phyloP scores from a whole-genome alignment of 2,113 vertebrate genomes.

The Dinomys branickii region DNA sequence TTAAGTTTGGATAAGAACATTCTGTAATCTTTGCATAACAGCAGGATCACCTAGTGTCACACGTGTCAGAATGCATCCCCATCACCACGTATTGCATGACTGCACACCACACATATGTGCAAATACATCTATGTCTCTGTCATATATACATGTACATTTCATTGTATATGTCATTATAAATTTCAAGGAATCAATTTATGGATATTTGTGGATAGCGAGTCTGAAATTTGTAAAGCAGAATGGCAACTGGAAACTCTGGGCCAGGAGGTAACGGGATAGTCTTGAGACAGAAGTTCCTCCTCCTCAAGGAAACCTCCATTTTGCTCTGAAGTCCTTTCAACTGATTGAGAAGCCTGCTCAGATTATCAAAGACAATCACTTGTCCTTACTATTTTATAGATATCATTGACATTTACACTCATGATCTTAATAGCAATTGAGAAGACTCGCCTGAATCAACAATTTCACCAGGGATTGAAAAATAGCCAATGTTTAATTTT shows the following conservation, averaged over 20 bases:
- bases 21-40: not conserved
- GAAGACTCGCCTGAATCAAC: not conserved
- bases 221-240: not conserved
- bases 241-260: not conserved
- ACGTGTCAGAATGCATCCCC: not conserved
- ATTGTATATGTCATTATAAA: not conserved
- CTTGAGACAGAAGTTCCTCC: not conserved
- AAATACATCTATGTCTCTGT: not conserved
- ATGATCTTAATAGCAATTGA: not conserved
- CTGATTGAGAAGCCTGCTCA: not conserved
- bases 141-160: not conserved
- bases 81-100: no score
- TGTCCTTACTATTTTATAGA: not conserved
- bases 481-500: not conserved
- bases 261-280: not conserved
- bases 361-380: not conserved
- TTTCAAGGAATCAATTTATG: not conserved
- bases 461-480: not conserved
- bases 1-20: not conserved
- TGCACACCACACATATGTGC: not conserved
- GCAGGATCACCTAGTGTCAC: not conserved
- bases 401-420: not conserved
- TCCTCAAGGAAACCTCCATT: conserved; percentile 14
- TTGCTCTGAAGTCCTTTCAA: not conserved
- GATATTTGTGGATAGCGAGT: not conserved